Base-by-base conservation (phyloP, 2,113 vertebrate species). In the Notarius lentiginosus region DNA sequence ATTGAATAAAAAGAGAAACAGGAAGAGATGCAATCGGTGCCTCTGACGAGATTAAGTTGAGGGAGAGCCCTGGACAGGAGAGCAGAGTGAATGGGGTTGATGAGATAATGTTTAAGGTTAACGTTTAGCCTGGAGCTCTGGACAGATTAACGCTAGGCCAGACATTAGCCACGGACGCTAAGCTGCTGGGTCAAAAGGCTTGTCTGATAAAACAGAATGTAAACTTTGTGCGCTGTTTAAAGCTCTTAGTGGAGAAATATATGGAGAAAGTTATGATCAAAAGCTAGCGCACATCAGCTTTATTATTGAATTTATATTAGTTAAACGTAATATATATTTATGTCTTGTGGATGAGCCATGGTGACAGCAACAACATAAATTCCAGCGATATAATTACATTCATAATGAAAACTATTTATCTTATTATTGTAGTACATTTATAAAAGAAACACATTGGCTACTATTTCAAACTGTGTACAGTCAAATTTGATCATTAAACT, bases 1-100 rank as follows among this genome's bases (percentile, higher is more conserved):
- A 84, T 41, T 82, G 84, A 82, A 84, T 86, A 70, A 84, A 41
- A 76, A 65, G 34, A 86, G 88, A 87, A 89, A 89, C 88, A 86
- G 84, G 66, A 90, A 90, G 82, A 86, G 58, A 84, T 86, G 65
- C 41, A 80, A 86, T 83, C 80, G 51, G 27, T n/a, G 22, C 58
- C n/a, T 27, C 84, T 76, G 68, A 84, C 22, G 75, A 79, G 84
- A 84, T 90, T 86, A 84, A 79, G 30, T 22, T 7, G 41, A 47
- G 22, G 77, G 85, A 41, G 73, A 22, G n/a, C 5, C 17, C 75
- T 15, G 17, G 60, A 55, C 2, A 14, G 75, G 76, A 27, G 61
- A 24, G 51, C 20, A 5, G 63, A n/a, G 85, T 18, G 61, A 56
- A 47, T 7, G 53, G 77, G 77, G 76, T 68, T 80, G 63, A 86